These are phyloP conservation scores for Scaptomyza pallida DNA, from an alignment of 1,140 invertebrate species.

Conservation along the genomic window DNA sequence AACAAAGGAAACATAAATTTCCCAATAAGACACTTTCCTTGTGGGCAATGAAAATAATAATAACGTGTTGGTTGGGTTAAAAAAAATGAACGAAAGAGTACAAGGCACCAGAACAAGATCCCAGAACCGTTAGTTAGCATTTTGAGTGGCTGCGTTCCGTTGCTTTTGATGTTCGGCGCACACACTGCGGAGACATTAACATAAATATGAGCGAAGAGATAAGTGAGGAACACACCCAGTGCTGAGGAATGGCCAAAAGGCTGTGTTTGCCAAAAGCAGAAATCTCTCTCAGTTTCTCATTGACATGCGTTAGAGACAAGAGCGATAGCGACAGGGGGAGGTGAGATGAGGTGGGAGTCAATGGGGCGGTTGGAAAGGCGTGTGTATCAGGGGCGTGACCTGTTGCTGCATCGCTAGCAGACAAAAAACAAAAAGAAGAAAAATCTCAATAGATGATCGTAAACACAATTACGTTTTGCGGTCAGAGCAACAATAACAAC, in stretches of 20 bases:
- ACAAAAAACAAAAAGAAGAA: neutral
- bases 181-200: constrained; percentile 62
- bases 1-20: constrained; percentile 80
- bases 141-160: constrained; percentile 33
- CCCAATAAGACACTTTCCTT: constrained; percentile 69
- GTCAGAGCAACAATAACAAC: constrained; percentile 30
- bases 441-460: constrained; percentile 56
- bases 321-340: neutral
- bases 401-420: constrained; percentile 25
- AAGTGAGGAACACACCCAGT: constrained; percentile 72
- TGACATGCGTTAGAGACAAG: constrained; percentile 69
- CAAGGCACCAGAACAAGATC: constrained; percentile 12
- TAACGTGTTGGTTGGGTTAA: constrained; percentile 1
- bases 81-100: neutral
- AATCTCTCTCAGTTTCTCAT: constrained; percentile 42
- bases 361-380: constrained; percentile 14
- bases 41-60: constrained; percentile 15
- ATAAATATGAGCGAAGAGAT: constrained; percentile 76
- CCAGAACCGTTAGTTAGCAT: constrained; percentile 68
- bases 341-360: neutral
- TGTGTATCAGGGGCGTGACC: constrained; percentile 39
- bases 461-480: constrained; percentile 57
- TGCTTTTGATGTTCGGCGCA: constrained; percentile 75
- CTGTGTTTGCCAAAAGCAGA: constrained; percentile 29
- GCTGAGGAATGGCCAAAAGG: constrained; percentile 46